Conservation (phyloP, 2,797 vertebrate species). For the Champsocephalus gunnari region DNA sequence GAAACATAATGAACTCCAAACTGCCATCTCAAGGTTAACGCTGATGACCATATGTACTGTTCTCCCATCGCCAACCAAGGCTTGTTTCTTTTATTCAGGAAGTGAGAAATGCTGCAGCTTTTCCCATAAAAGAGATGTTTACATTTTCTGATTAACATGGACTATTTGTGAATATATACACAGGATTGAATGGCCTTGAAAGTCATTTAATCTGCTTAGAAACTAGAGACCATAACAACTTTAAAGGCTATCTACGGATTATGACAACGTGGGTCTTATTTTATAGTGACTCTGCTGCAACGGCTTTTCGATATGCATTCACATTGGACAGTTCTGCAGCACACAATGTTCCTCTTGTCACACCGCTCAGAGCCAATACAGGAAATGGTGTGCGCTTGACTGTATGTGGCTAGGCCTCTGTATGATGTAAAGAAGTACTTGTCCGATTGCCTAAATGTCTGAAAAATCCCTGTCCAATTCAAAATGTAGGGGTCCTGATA, state of each 20-base stretch:
- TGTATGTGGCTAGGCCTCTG: not conserved
- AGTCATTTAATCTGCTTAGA: not conserved
- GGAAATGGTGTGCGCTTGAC: not conserved
- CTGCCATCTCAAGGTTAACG: conserved; percentile 58
- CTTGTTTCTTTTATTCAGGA: conserved; percentile 12
- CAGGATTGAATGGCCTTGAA: not conserved
- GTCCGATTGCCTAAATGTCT: not conserved
- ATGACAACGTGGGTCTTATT: not conserved
- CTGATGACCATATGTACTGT: conserved; percentile 38
- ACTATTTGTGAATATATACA: not conserved
- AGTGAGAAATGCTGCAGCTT: conserved; percentile 29
- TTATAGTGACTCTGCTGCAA: not conserved
- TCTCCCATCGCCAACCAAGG: not conserved
- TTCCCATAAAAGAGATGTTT: not conserved
- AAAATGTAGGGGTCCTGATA: not conserved
- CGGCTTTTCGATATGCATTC: not conserved
- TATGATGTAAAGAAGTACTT: not conserved
- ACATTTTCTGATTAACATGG: conserved; percentile 22
- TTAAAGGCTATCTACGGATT: not conserved
- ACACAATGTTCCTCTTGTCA: not conserved
- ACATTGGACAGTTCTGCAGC: not conserved
- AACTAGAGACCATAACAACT: not conserved
- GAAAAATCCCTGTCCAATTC: not conserved
- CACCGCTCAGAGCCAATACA: not conserved
- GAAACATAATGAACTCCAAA: conserved; percentile 59